These are phyloP conservation scores for Leptinotarsa texana DNA, from an alignment of 1,140 invertebrate species.

Conservation along the genomic window DNA sequence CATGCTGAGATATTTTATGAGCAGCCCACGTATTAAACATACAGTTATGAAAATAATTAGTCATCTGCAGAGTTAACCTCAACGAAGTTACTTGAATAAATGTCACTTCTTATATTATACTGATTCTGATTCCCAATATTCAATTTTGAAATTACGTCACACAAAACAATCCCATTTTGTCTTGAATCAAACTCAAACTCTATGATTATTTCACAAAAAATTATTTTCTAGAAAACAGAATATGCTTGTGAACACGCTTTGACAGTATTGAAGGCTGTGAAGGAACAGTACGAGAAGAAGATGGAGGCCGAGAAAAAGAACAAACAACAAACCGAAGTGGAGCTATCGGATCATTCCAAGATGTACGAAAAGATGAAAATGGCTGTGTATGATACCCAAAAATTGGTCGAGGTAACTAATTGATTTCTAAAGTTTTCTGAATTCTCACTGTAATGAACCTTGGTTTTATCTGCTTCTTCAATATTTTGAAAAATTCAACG, in stretches of 20 bases:
- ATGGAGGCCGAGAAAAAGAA: constrained; percentile 38
- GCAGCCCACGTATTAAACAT: too few species aligned
- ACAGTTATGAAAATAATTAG: too few species aligned
- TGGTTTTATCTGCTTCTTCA: too few species aligned
- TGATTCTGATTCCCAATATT: not conserved
- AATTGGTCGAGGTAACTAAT: constrained; percentile 44
- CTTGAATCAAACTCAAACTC: not conserved
- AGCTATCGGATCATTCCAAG: constrained; percentile 40
- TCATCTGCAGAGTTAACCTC: too few species aligned
- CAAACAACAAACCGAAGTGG: constrained; percentile 35
- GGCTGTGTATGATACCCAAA: constrained; percentile 49
- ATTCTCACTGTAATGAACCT: too few species aligned
- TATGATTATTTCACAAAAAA: not conserved
- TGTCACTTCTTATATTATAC: too few species aligned
- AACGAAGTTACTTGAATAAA: too few species aligned
- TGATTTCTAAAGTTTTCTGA: not conserved
- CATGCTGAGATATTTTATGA: too few species aligned
- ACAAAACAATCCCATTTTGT: not conserved
- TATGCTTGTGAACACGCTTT: constrained; percentile 35
- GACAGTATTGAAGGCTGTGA: constrained; percentile 40
- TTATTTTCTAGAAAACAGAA: constrained; percentile 39
- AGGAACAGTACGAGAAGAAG: constrained; percentile 40
- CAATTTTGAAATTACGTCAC: not conserved
- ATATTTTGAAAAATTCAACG: too few species aligned
- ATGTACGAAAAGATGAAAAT: constrained; percentile 49